Evolutionary conservation across 2,113 vertebrate species (phyloP).

Genomic region (Cinclus cinclus): DNA sequence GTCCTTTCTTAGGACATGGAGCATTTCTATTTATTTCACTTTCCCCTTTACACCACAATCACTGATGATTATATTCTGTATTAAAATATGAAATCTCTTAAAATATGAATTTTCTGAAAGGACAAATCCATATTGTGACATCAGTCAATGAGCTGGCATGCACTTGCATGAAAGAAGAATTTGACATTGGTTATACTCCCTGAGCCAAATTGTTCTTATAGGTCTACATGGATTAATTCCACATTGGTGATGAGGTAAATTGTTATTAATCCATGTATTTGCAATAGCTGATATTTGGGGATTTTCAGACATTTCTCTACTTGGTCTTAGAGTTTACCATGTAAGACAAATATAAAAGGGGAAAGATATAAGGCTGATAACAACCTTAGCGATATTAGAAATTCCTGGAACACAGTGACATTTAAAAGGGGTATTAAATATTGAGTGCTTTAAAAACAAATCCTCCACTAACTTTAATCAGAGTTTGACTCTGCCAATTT

Average conservation of each 20-base stretch:
- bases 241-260: neutral
- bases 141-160: neutral
- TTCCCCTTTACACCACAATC: neutral
- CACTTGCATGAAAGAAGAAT: neutral
- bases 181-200: neutral
- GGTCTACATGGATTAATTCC: neutral
- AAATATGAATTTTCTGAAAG: neutral
- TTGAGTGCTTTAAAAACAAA: slow-evolving; percentile 37
- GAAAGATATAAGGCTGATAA: neutral
- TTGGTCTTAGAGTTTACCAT: neutral
- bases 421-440: slow-evolving; percentile 38
- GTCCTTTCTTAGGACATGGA: neutral
- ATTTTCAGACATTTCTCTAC: neutral
- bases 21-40: neutral
- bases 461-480: slow-evolving; percentile 50
- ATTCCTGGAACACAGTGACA: neutral
- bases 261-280: neutral
- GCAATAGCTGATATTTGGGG: neutral
- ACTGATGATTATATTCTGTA: neutral
- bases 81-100: neutral
- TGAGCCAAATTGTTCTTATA: neutral
- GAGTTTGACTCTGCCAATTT: slow-evolving; percentile 37
- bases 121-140: neutral
- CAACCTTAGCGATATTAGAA: neutral
- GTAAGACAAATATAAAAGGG: neutral